Percentiles rank a stretch among this genome's conserved stretches.
Evolutionary conservation across 2,888 invertebrate genomes (phyloP).

Genomic region (Disparrhopalites patrizii): DNA sequence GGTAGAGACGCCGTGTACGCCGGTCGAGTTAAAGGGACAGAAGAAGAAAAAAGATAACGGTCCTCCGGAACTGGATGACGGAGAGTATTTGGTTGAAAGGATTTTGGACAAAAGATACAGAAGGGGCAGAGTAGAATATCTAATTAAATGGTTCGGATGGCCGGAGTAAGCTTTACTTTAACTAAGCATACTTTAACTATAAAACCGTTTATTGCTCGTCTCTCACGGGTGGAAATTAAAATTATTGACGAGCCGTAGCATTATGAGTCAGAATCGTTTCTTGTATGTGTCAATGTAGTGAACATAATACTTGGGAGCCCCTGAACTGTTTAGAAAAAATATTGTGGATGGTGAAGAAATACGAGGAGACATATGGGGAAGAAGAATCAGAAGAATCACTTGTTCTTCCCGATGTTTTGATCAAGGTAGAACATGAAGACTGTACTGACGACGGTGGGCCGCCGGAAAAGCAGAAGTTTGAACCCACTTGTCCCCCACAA

Average conservation of each 20-base stretch:
- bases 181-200: background rate
- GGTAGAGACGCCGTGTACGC: too few species aligned
- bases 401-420: too few species aligned
- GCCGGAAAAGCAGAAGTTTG: too few species aligned
- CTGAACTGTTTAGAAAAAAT: background rate
- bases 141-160: constrained; percentile 27
- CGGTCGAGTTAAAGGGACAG: too few species aligned
- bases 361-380: background rate
- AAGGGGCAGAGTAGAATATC: constrained; percentile 16
- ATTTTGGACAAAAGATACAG: constrained; percentile 17
- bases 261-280: background rate
- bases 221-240: too few species aligned
- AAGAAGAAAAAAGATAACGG: too few species aligned
- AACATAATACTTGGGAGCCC: background rate
- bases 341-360: background rate
- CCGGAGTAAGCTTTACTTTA: constrained; percentile 23
- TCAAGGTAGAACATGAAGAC: too few species aligned
- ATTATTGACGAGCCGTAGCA: too few species aligned
- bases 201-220: background rate
- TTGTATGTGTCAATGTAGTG: background rate
- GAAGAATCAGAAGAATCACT: too few species aligned
- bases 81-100: constrained; percentile 18
- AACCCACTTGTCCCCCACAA: too few species aligned
- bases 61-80: background rate
- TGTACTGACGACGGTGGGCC: too few species aligned